Evolutionary conservation across 2,113 vertebrate species (phyloP).

Genomic region (Nymphicus hollandicus): DNA sequence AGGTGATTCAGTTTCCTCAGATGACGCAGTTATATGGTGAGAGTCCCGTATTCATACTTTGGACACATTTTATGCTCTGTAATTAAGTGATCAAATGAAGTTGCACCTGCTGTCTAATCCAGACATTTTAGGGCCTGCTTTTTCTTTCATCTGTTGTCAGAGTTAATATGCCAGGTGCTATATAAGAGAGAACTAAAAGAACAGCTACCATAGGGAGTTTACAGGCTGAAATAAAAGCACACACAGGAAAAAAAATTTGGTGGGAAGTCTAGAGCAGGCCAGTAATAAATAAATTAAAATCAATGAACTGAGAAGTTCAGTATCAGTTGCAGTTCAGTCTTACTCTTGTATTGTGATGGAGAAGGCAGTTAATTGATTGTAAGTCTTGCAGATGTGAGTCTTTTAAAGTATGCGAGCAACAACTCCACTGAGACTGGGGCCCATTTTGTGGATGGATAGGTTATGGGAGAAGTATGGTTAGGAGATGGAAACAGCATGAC

Average conservation of each 20-base stretch:
- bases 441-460: not conserved
- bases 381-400: not conserved
- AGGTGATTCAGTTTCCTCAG: not conserved
- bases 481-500: not conserved
- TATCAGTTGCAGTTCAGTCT: not conserved
- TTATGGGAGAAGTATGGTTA: not conserved
- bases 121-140: not conserved
- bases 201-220: not conserved
- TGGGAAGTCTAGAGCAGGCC: not conserved
- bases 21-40: not conserved
- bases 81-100: not conserved
- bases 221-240: not conserved
- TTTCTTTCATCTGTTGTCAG: not conserved
- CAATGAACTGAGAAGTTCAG: not conserved
- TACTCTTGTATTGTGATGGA: not conserved
- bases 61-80: not conserved
- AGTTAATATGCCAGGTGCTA: not conserved
- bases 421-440: not conserved
- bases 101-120: not conserved
- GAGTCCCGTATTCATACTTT: not conserved
- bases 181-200: not conserved
- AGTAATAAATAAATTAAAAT: slow-evolving; percentile 19
- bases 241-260: not conserved
- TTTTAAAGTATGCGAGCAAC: not conserved
- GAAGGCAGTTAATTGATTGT: not conserved